Percentiles rank a stretch among this genome's conserved stretches.
Evolutionary conservation across 2,797 vertebrate genomes (phyloP).

Genomic region (Notolepis coatsorum): DNA sequence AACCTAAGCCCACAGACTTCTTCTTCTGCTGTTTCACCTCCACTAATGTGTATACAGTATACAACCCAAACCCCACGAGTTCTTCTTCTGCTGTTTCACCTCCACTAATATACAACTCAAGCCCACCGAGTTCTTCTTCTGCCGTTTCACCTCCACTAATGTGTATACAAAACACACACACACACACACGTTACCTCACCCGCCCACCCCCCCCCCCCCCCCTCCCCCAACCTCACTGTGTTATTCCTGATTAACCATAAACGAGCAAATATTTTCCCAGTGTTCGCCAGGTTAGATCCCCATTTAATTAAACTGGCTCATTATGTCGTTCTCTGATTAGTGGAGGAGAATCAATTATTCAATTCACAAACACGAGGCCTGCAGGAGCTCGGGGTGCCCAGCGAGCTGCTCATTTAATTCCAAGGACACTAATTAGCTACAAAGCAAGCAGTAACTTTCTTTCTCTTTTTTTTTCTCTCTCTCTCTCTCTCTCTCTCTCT

Average conservation of each 20-base stretch:
- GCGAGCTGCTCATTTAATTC: constrained; percentile 98
- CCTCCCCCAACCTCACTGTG: constrained; percentile 47
- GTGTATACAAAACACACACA: constrained; percentile 21
- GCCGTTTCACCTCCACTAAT: neutral
- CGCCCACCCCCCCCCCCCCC: neutral
- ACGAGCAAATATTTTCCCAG: constrained; percentile 99
- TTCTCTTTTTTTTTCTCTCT: constrained; percentile 27
- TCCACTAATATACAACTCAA: neutral
- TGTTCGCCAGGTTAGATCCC: constrained; percentile 99
- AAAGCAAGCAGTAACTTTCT: constrained; percentile 98
- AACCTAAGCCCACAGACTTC: too few relatives aligned
- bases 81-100: neutral
- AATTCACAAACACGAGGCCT: constrained; percentile 89
- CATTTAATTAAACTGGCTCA: constrained; percentile 99
- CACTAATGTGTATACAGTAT: too few relatives aligned
- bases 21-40: too few relatives aligned
- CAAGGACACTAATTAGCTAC: constrained; percentile 99
- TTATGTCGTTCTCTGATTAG: constrained; percentile 99
- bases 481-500: neutral
- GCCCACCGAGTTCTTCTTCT: neutral
- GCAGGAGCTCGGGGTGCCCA: constrained; percentile 95
- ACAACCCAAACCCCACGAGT: too few relatives aligned
- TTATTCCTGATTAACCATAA: constrained; percentile 95
- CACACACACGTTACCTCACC: constrained; percentile 38
- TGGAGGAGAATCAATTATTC: constrained; percentile 99